These are phyloP conservation scores for Drosophila guanche DNA, from an alignment of 1,140 invertebrate species.

Conservation along the genomic window DNA sequence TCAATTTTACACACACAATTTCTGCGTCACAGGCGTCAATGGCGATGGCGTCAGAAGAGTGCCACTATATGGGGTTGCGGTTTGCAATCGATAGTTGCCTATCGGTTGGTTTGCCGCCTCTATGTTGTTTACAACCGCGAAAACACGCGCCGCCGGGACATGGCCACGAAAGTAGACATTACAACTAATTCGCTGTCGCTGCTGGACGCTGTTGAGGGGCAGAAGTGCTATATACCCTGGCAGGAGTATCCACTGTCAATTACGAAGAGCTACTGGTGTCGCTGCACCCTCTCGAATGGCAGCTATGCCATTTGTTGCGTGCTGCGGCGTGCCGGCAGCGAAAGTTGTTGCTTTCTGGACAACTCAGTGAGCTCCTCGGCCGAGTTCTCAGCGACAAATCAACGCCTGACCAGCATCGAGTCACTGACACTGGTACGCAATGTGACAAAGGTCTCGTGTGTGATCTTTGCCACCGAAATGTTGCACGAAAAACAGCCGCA, in stretches of 20 bases:
- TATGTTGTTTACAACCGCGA: too few species aligned
- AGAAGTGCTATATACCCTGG: conserved; percentile 49
- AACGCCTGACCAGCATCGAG: conserved; percentile 24
- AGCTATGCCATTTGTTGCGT: conserved; percentile 54
- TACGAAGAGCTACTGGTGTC: conserved; percentile 37
- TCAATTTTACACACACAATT: conserved; percentile 44
- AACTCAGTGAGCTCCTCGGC: conserved; percentile 42
- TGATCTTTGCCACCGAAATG: conserved; percentile 39
- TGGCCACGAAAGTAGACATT: too few species aligned
- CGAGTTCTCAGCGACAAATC: conserved; percentile 7
- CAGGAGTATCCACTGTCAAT: too few species aligned
- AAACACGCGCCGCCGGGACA: too few species aligned
- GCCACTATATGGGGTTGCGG: conserved; percentile 29
- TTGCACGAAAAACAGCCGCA: conserved; percentile 23
- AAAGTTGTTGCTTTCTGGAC: conserved; percentile 67
- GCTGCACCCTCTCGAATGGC: conserved; percentile 45
- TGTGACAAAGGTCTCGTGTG: conserved; percentile 25
- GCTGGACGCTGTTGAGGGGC: conserved; percentile 34
- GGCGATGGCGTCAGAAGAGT: conserved; percentile 62
- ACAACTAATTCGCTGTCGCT: conserved; percentile 44
- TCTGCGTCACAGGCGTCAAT: conserved; percentile 64
- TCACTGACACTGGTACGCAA: neutral
- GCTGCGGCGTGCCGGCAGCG: conserved; percentile 26
- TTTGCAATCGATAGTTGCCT: too few species aligned
- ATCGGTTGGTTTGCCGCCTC: too few species aligned